Evolutionary conservation across 2,888 invertebrate species (phyloP).

Genomic region (Labia minor): DNA sequence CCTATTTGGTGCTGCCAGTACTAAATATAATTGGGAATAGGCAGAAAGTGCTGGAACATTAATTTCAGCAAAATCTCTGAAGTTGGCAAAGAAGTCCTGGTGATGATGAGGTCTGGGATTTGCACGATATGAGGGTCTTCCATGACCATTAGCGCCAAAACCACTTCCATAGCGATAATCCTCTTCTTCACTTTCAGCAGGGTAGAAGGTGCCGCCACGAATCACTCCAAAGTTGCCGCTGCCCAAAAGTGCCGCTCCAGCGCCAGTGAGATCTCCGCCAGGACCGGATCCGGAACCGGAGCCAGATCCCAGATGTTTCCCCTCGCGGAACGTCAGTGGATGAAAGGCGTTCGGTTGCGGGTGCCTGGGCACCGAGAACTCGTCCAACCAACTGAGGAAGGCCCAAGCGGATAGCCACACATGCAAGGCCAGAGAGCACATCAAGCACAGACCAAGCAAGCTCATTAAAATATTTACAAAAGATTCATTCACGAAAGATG

Average conservation of each 20-base stretch:
- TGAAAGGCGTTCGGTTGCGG: slow-evolving; percentile 25
- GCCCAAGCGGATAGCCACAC: neutral
- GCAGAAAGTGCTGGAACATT: slow-evolving; percentile 71
- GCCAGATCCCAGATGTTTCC: slow-evolving; percentile 31
- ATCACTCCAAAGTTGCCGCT: slow-evolving; percentile 82
- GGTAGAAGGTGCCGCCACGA: slow-evolving; percentile 72
- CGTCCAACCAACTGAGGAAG: slow-evolving; percentile 2
- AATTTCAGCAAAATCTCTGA: slow-evolving; percentile 82
- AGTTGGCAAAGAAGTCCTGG: slow-evolving; percentile 76
- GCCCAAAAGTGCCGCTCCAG: slow-evolving; percentile 55
- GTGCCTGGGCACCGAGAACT: slow-evolving; percentile 15
- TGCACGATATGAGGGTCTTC: slow-evolving; percentile 39
- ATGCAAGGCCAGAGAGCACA: neutral
- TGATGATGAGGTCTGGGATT: slow-evolving; percentile 58
- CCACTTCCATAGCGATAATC: slow-evolving; percentile 29
- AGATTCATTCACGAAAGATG: too few species aligned
- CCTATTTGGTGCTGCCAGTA: slow-evolving; percentile 32
- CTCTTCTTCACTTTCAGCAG: slow-evolving; percentile 50
- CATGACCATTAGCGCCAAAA: slow-evolving; percentile 16
- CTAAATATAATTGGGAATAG: slow-evolving; percentile 72
- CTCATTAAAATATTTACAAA: too few species aligned
- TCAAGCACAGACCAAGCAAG: too few species aligned
- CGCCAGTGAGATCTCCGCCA: slow-evolving; percentile 36
- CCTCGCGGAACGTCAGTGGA: slow-evolving; percentile 19
- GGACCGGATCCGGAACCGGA: slow-evolving; percentile 21